Evolutionary conservation across 2,797 vertebrate species (phyloP).

Genomic region (Phataginus tricuspis): DNA sequence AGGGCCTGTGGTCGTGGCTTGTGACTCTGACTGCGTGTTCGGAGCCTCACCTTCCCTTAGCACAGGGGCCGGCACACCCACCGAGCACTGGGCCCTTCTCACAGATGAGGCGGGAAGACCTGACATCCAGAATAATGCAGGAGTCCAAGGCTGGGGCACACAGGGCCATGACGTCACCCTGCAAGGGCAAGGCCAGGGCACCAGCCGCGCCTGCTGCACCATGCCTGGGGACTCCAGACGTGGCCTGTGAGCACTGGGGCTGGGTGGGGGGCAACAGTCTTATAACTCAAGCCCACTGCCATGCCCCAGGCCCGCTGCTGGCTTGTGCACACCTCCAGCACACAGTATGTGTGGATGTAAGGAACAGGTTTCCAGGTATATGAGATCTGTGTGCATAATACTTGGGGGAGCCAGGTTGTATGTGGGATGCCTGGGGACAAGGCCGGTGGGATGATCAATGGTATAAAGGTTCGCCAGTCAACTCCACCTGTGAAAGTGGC

Average conservation of each 20-base stretch:
- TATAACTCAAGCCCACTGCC: no score
- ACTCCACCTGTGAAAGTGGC: neutral
- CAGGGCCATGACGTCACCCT: neutral
- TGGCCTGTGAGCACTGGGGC: neutral
- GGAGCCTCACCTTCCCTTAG: neutral
- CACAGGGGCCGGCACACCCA: neutral
- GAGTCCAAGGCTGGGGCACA: neutral
- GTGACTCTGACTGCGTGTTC: neutral
- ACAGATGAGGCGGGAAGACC: neutral
- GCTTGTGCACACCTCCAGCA: fast-evolving
- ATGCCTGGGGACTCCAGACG: neutral
- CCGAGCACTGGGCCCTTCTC: neutral
- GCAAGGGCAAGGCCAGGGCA: neutral
- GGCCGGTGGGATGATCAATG: fast-evolving
- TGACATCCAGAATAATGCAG: fast-evolving
- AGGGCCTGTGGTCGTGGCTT: neutral
- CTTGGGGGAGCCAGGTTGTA: neutral
- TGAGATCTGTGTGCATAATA: no score
- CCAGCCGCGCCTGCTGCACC: neutral
- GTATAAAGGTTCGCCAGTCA: fast-evolving
- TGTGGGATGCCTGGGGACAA: neutral
- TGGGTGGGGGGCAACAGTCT: neutral
- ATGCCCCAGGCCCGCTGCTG: neutral
- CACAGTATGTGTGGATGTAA: fast-evolving
- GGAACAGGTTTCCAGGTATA: neutral